phyloP scores from a whole-genome alignment of 1,140 invertebrate genomes.

The Pseudomyrmex flavicornis region DNA sequence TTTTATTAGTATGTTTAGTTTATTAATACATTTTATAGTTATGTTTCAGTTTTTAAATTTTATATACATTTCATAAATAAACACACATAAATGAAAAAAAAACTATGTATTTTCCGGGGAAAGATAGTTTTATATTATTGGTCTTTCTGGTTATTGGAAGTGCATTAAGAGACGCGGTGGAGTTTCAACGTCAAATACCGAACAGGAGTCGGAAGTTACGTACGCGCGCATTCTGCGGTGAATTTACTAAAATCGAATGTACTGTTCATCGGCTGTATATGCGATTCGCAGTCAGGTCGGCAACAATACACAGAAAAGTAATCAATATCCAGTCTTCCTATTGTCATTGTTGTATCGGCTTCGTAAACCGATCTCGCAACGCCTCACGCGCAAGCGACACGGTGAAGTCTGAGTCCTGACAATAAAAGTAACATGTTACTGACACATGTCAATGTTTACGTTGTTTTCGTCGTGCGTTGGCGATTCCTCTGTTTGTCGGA shows the following conservation, averaged over 20 bases:
- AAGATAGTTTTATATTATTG: neutral
- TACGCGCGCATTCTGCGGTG: neutral
- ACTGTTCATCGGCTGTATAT: neutral
- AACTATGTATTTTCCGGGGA: no score
- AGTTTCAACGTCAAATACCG: slow-evolving; percentile 9
- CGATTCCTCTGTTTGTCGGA: slow-evolving; percentile 5
- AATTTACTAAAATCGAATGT: slow-evolving; percentile 26
- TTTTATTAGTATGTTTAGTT: no score
- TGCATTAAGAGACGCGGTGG: neutral
- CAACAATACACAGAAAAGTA: slow-evolving; percentile 41
- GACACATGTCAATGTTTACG: slow-evolving; percentile 44
- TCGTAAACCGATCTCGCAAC: slow-evolving; percentile 29
- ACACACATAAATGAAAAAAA: no score
- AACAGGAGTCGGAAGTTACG: slow-evolving; percentile 21
- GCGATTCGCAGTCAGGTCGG: slow-evolving; percentile 11
- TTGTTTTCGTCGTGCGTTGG: slow-evolving; percentile 19
- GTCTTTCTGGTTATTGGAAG: neutral
- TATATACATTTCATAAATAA: no score
- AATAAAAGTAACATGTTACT: slow-evolving; percentile 54
- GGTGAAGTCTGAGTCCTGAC: slow-evolving; percentile 45
- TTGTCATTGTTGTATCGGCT: slow-evolving; percentile 42
- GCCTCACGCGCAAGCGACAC: slow-evolving; percentile 27
- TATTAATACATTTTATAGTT: no score
- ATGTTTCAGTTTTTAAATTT: no score
- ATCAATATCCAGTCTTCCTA: slow-evolving; percentile 44